Percentiles rank a stretch among this genome's conserved stretches.
These are phyloP conservation scores for Cryptotermes secundus DNA, from an alignment of 1,140 invertebrate genomes.

Conservation along the genomic window DNA sequence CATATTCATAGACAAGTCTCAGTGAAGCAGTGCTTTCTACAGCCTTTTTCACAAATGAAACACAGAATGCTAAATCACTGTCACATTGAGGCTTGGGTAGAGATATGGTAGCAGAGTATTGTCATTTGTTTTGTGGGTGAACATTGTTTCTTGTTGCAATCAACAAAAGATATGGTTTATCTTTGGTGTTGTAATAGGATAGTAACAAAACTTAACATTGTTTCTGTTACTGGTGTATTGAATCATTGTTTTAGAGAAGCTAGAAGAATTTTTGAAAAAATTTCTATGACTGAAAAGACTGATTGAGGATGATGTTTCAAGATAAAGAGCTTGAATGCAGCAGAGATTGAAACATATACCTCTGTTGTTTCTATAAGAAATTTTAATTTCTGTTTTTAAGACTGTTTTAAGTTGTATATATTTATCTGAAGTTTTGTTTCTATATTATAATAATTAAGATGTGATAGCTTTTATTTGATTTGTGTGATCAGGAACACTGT, in stretches of 20 bases:
- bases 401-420: slow-evolving; percentile 34
- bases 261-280: slow-evolving; percentile 3
- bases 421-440: slow-evolving; percentile 33
- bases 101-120: background rate
- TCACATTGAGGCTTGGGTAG: background rate
- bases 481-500: background rate
- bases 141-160: background rate
- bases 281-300: slow-evolving; percentile 33
- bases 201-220: background rate
- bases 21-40: too few species aligned
- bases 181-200: background rate
- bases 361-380: slow-evolving; percentile 33
- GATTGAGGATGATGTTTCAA: slow-evolving; percentile 32
- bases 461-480: slow-evolving; percentile 30
- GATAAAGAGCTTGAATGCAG: slow-evolving; percentile 25
- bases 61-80: too few species aligned
- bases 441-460: slow-evolving; percentile 27
- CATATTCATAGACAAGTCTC: background rate
- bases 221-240: background rate
- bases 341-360: slow-evolving; percentile 34
- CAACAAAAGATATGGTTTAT: background rate
- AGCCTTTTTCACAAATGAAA: too few species aligned
- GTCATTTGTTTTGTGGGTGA: background rate
- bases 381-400: slow-evolving; percentile 31
- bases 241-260: slow-evolving; percentile 1